Percentiles rank a stretch among this genome's conserved stretches.
phyloP scores from a whole-genome alignment of 1,140 invertebrate species.

The Apis mellifera region DNA sequence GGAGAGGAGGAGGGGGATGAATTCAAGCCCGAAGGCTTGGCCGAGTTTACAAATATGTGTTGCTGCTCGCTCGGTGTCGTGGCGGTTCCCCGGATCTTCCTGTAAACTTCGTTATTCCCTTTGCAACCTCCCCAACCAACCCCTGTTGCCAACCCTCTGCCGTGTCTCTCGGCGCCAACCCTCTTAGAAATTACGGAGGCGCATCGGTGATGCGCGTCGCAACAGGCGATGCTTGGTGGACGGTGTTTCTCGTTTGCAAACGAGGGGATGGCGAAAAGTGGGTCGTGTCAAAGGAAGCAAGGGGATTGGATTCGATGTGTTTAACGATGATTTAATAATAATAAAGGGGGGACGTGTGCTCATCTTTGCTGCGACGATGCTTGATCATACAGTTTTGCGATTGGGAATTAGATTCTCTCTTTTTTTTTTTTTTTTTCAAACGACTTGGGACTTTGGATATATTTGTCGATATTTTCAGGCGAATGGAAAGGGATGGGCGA shows the following conservation, averaged over 20 bases:
- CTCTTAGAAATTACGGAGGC: neutral
- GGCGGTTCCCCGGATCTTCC: conserved; percentile 34
- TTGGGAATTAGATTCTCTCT: neutral
- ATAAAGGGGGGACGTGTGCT: no score
- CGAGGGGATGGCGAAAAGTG: neutral
- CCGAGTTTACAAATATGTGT: conserved; percentile 41
- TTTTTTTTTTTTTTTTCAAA: no score
- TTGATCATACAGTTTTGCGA: neutral
- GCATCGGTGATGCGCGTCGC: conserved; percentile 21
- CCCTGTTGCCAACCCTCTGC: no score
- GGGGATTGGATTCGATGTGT: neutral
- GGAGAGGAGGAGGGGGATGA: neutral
- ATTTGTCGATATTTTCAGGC: no score
- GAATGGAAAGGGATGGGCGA: no score
- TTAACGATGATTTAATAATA: conserved; percentile 22
- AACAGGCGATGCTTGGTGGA: conserved; percentile 16
- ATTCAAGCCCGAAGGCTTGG: conserved; percentile 31
- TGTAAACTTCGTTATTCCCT: conserved; percentile 51
- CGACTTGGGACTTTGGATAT: no score
- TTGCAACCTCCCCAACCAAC: conserved; percentile 3
- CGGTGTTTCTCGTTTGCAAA: neutral
- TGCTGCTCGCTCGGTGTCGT: neutral
- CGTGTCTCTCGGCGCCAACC: neutral
- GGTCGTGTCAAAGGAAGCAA: neutral
- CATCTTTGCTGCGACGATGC: neutral